Percentiles rank a stretch among this genome's conserved stretches.
Evolutionary conservation across 2,113 vertebrate species (phyloP).

Genomic region (Apus apus): DNA sequence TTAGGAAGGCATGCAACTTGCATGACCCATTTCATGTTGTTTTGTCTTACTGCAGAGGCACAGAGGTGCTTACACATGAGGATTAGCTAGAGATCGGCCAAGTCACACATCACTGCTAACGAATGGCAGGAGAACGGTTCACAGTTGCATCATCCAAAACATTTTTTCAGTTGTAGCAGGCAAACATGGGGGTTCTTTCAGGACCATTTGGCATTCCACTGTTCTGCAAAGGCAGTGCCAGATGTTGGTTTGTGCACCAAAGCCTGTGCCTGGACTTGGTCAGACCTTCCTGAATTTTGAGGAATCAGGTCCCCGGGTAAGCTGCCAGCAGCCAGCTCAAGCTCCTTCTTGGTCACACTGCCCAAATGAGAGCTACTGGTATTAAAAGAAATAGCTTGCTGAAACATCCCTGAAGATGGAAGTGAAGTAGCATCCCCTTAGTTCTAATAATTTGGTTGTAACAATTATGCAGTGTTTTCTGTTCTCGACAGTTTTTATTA

Average conservation of each 20-base stretch:
- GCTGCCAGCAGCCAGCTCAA: neutral
- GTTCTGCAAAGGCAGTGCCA: neutral
- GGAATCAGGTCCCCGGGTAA: neutral
- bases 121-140: neutral
- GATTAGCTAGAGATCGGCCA: neutral
- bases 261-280: accelerated
- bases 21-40: neutral
- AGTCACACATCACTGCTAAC: neutral
- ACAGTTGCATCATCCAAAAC: neutral
- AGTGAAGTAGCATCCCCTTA: neutral
- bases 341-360: neutral
- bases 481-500: neutral
- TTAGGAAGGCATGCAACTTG: neutral
- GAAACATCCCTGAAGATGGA: neutral
- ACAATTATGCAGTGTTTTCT: neutral
- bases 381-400: neutral
- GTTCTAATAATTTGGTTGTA: neutral
- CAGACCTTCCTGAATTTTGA: neutral
- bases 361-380: neutral
- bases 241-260: neutral
- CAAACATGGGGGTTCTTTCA: neutral
- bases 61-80: neutral
- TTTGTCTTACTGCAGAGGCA: neutral
- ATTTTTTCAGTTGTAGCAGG: neutral
- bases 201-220: neutral